Conservation (phyloP, 2,888 invertebrate genomes). For the Idaea dimidiata region DNA sequence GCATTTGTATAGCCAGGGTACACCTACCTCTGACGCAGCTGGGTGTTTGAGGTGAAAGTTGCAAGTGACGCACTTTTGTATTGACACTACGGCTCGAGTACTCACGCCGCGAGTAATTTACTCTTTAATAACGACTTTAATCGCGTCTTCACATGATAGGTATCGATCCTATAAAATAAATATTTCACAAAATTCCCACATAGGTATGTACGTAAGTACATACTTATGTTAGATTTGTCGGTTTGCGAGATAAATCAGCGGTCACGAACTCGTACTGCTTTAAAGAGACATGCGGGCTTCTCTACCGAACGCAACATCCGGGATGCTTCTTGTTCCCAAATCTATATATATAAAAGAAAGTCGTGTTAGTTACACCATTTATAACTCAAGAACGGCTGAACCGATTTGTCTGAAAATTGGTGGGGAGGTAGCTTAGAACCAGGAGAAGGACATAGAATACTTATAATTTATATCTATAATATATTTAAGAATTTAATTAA, state of each 20-base stretch:
- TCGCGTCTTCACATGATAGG: background rate
- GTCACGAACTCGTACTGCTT: conserved; percentile 48
- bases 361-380: too few relatives aligned
- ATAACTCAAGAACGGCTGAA: too few relatives aligned
- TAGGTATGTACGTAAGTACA: conserved; percentile 37
- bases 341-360: too few relatives aligned
- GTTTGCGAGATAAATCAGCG: conserved; percentile 56
- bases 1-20: conserved; percentile 14
- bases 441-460: too few relatives aligned
- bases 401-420: too few relatives aligned
- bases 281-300: conserved; percentile 58
- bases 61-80: conserved; percentile 72
- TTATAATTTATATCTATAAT: too few relatives aligned
- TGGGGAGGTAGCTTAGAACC: too few relatives aligned
- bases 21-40: conserved; percentile 23
- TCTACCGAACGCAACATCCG: conserved; percentile 52
- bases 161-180: background rate
- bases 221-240: conserved; percentile 46
- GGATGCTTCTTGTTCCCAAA: conserved; percentile 35
- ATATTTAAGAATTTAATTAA: too few relatives aligned
- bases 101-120: conserved; percentile 59
- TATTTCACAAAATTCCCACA: conserved; percentile 26
- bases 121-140: conserved; percentile 27
- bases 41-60: conserved; percentile 69
- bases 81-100: conserved; percentile 45